phyloP scores from a whole-genome alignment of 2,797 vertebrate species.

The Takifugu rubripes region DNA sequence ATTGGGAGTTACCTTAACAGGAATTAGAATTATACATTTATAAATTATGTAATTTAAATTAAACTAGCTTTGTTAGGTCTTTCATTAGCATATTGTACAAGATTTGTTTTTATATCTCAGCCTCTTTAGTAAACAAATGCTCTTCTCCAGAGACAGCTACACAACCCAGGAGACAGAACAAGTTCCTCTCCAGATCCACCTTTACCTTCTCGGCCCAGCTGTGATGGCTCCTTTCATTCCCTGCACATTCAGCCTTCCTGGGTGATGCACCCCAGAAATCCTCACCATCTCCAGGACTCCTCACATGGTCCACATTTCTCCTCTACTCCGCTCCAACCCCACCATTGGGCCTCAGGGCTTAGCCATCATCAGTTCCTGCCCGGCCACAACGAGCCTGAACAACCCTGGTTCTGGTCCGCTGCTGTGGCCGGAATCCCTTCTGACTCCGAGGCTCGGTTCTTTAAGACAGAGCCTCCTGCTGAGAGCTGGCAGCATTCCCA shows the following conservation, averaged over 20 bases:
- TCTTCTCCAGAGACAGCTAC: constrained; percentile 49
- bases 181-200: constrained; percentile 12
- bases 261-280: no score
- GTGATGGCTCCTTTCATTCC: constrained; percentile 27
- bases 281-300: background rate
- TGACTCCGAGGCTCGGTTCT: constrained; percentile 20
- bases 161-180: constrained; percentile 24
- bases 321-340: constrained; percentile 22
- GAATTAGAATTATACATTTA: no score
- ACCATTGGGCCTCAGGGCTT: background rate
- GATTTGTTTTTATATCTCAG: background rate
- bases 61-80: no score
- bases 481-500: constrained; percentile 10
- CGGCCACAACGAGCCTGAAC: constrained; percentile 18
- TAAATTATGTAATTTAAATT: no score
- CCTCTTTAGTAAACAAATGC: background rate
- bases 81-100: background rate
- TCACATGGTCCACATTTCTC: constrained; percentile 16
- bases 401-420: constrained; percentile 28
- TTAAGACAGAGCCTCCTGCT: background rate
- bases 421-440: constrained; percentile 3
- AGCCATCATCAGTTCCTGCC: constrained; percentile 9
- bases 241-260: constrained; percentile 14
- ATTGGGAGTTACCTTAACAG: no score
- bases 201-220: constrained; percentile 11